phyloP scores from a whole-genome alignment of 2,113 vertebrate species.

The Silurus meridionalis region DNA sequence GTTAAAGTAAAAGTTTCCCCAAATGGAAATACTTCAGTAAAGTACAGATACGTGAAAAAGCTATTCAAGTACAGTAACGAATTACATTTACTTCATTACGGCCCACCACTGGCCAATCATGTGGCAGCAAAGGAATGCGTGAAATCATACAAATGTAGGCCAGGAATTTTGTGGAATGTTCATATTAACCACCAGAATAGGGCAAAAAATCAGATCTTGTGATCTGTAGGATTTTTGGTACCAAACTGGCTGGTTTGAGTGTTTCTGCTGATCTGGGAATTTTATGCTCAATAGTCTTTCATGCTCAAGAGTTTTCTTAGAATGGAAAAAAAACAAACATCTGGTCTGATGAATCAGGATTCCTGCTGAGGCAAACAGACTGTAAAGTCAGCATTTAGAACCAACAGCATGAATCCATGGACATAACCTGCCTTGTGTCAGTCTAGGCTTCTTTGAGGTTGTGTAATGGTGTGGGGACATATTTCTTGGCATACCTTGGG shows the following conservation, averaged over 20 bases:
- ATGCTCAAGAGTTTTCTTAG: neutral
- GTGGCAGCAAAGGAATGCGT: neutral
- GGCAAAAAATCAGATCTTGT: neutral
- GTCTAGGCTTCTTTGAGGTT: neutral
- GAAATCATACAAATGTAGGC: neutral
- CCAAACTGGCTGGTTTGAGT: neutral
- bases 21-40: no score
- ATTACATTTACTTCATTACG: no score
- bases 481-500: neutral
- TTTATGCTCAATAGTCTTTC: neutral
- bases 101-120: neutral
- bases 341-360: neutral
- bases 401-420: neutral
- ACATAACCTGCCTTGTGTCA: neutral
- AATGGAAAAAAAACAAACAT: neutral
- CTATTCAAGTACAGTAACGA: no score
- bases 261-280: neutral
- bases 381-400: neutral
- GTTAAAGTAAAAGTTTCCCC: no score
- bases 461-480: neutral
- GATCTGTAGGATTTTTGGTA: neutral
- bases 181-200: neutral
- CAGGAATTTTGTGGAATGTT: neutral
- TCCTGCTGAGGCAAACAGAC: neutral
- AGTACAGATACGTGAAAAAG: no score